Base-by-base conservation (phyloP, 2,797 vertebrate genomes). In the Anas georgica region DNA sequence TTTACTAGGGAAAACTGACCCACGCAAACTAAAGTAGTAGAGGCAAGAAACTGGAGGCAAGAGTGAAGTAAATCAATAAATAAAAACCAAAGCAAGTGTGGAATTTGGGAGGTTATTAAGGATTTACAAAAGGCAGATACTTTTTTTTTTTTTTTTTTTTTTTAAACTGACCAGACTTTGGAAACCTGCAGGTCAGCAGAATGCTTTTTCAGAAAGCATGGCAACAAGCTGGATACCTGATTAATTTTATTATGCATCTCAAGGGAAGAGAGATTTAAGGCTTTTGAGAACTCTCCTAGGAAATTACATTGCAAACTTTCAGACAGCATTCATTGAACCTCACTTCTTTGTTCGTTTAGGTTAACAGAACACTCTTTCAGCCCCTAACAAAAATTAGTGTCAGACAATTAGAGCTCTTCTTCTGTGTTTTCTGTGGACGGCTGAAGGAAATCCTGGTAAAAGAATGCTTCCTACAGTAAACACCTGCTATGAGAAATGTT, bases 361-460 rank as follows among this genome's bases (percentile, higher is more conserved):
- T 28, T 45, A 84, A 84, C 28, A 62, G 26, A 23, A 67, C 7
- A 2, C 9, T 77, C 74, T 83, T 94, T 45, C 66, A 60, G 56
- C 39, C 39, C 58, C 80, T 70, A 85, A 10, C 48, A 90, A 91
- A 77, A 20, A 10, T 28, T 79, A 13, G 10, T 37, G 52, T 74
- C 64, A 85, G 59, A 83, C 21, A 91, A 74, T 74, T 74, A 68
- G 12, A 89, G 64, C 0, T 76, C 17, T 8, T 94, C 56, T 84
- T 86, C n/a, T 69, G 86, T 18, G 4, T 72, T 88, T 68, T 62
- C 62, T 77, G 66, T 62, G 43, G 75, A 76, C 26, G n/a, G 93
- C 56, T 91, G 60, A 94, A 92, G 45, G 28, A 79, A 91, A 55
- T 37, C 12, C 6, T 5, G 86, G 10, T 2, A 62, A 66, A 91